Evolutionary conservation across 2,888 invertebrate species (phyloP).

Genomic region (Eupithecia vulgata): DNA sequence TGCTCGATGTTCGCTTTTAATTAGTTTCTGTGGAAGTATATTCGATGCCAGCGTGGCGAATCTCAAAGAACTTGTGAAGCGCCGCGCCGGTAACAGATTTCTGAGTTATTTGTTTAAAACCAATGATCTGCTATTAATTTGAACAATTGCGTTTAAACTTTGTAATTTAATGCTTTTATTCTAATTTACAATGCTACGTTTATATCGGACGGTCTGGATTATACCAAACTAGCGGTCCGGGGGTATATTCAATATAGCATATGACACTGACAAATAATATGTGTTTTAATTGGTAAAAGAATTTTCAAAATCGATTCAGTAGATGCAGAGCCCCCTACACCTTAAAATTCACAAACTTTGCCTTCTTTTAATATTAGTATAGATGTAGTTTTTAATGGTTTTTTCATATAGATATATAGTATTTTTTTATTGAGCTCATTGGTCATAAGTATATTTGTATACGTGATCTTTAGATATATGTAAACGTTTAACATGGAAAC

Average conservation of each 20-base stretch:
- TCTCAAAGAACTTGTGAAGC: conserved; percentile 66
- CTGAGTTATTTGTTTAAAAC: conserved; percentile 17
- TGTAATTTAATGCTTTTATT: background rate
- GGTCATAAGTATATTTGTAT: background rate
- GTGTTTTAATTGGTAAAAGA: too few species aligned
- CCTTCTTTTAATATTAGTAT: too few species aligned
- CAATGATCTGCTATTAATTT: background rate
- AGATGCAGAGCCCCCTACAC: too few species aligned
- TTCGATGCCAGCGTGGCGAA: conserved; percentile 60
- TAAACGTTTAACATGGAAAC: background rate
- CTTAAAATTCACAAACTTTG: too few species aligned
- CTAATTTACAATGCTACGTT: background rate
- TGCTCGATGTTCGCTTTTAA: conserved; percentile 72
- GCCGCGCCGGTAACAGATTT: conserved; percentile 20
- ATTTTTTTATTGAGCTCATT: background rate
- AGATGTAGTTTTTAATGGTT: too few species aligned
- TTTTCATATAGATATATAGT: background rate
- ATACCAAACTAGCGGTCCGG: too few species aligned
- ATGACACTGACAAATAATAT: too few species aligned
- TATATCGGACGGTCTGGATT: background rate
- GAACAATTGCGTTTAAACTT: background rate
- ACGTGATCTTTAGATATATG: background rate
- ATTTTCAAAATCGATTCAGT: too few species aligned
- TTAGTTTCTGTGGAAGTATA: conserved; percentile 71
- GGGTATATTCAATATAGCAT: too few species aligned